Base-by-base conservation (phyloP, 1,140 invertebrate species). In the Tachypleus tridentatus region DNA sequence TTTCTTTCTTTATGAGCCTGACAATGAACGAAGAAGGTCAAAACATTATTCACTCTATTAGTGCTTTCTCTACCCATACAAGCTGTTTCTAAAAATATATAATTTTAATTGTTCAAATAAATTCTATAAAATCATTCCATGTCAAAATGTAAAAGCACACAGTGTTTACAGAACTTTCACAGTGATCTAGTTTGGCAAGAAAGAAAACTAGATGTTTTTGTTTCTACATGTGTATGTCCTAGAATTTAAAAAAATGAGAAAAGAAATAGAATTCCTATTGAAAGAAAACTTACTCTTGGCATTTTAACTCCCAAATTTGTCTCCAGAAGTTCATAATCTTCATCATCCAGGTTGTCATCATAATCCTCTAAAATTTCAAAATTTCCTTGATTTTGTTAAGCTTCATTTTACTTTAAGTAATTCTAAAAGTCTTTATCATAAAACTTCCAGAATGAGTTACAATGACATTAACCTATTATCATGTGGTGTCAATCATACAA, bases 221-320 rank as follows among this genome's bases (percentile, higher is more conserved):
- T 29, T 29, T 29, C 29, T 29, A 29, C 29, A 54, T 54, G n/a
- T 54, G n/a, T 54, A 7, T 7, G 53, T 54, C 10, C 53, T 29
- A 60, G 51, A 64, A 4, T 60, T 58, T 63, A 66, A 68, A 50
- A 63, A 72, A 67, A 60, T 29, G 29, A 29, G 29, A 29, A 29
- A 29, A n/a, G n/a, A 29, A 29, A 29, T 29, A 29, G 29, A 29
- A 29, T 29, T 29, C 29, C 29, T 29, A 64, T 59, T 66, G 53
- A 51, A 66, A 62, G 53, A 51, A 66, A 62, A 76, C 81, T 78
- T 81, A 92, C 90, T 73, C 88, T 74, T 82, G 85, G 86, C 67
- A 98, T 86, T 85, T 97, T 95, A 8, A 94, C 87, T 67, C 96
- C 97, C 69, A 97, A 84, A 84, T 99, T 99, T 77, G 98, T 97